phyloP scores from a whole-genome alignment of 92 coral and sea anemone genomes.

The Phenganax marumi region DNA sequence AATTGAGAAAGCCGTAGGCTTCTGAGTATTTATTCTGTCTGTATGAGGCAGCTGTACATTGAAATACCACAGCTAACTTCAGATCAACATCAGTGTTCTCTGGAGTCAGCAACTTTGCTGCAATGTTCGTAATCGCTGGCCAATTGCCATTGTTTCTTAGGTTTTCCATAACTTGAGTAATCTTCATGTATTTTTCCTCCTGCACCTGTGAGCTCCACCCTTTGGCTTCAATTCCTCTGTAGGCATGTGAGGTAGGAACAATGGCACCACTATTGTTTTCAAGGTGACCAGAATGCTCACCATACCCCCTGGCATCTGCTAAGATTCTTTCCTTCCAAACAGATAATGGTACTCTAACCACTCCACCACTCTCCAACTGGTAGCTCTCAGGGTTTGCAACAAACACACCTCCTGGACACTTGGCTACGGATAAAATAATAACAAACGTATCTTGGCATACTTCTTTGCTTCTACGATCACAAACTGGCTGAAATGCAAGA shows the following conservation, averaged over 20 bases:
- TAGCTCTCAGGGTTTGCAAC: not conserved
- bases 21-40: conserved; percentile 35
- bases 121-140: not conserved
- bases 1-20: conserved; percentile 11
- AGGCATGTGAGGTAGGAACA: not conserved
- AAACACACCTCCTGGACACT: conserved; percentile 14
- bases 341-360: not conserved
- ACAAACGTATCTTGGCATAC: not conserved
- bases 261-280: not conserved
- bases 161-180: conserved; percentile 23
- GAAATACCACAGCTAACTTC: conserved; percentile 36
- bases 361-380: not conserved
- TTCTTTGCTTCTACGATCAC: not conserved
- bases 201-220: conserved; percentile 10
- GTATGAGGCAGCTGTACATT: conserved; percentile 31
- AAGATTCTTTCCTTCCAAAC: not conserved
- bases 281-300: not conserved
- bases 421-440: conserved; percentile 6
- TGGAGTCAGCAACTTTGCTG: conserved; percentile 3
- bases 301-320: not conserved
- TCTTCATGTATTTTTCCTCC: conserved; percentile 20
- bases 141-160: conserved; percentile 32
- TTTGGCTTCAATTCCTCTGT: not conserved
- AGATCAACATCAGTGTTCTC: conserved; percentile 27
- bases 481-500: conserved; percentile 2